Conservation (phyloP, 2,797 vertebrate species). For the Scolopax bukidnonensis region DNA sequence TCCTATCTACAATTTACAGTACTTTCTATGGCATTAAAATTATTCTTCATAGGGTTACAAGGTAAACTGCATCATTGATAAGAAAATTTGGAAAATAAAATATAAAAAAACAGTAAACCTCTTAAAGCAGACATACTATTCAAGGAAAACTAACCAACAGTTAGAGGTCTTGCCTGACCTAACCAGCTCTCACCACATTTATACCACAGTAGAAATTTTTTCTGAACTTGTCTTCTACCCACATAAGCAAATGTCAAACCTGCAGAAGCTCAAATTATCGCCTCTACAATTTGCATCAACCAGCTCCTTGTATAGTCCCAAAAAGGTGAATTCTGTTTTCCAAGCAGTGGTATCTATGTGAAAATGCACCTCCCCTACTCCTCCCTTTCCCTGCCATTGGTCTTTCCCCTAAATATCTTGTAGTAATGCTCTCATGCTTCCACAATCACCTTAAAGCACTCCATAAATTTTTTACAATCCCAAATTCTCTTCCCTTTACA, state of each 20-base stretch:
- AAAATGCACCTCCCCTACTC: background rate
- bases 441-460: background rate
- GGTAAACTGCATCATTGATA: background rate
- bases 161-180: background rate
- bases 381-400: background rate
- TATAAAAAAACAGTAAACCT: background rate
- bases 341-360: background rate
- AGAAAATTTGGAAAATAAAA: background rate
- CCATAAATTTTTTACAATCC: background rate
- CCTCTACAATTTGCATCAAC: background rate
- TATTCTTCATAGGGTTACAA: background rate
- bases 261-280: background rate
- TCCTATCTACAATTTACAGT: background rate
- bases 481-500: background rate
- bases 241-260: background rate
- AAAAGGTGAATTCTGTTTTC: background rate
- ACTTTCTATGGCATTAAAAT: background rate
- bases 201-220: background rate
- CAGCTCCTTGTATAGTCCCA: background rate
- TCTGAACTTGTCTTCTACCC: background rate
- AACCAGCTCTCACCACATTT: background rate
- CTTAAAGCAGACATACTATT: background rate
- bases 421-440: background rate
- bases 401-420: background rate
- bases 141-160: background rate